Percentiles rank a stretch among this genome's conserved stretches.
Conservation (phyloP, 2,888 invertebrate genomes). For the Heliconius erato region DNA sequence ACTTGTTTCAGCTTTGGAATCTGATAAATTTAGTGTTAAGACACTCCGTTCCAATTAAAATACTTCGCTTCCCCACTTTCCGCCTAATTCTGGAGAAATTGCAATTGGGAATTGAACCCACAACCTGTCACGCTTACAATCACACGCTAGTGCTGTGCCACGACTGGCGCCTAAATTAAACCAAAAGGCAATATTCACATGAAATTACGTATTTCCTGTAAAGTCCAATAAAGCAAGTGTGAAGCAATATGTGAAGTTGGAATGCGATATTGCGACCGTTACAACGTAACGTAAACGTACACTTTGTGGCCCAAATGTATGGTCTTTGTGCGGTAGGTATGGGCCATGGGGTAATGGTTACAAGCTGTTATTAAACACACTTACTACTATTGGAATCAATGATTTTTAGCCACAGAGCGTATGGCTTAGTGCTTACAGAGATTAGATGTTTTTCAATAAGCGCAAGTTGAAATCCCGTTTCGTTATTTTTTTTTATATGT, state of each 20-base stretch:
- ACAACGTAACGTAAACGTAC: constrained; percentile 27
- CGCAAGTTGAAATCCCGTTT: not conserved
- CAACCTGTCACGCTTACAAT: not conserved
- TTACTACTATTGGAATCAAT: not conserved
- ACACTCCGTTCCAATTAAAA: too few relatives aligned
- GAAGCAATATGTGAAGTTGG: constrained; percentile 36
- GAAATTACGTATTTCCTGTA: constrained; percentile 15
- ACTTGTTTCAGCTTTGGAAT: not conserved
- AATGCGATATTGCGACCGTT: constrained; percentile 48
- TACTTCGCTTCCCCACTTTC: too few relatives aligned
- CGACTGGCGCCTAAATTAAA: not conserved
- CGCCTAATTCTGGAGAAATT: too few relatives aligned
- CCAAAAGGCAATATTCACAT: not conserved
- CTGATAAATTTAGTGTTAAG: too few relatives aligned
- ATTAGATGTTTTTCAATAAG: not conserved
- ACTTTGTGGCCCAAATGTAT: constrained; percentile 19
- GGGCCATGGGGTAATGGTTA: not conserved
- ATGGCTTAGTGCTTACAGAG: not conserved
- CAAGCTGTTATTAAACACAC: not conserved
- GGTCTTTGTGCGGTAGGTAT: constrained; percentile 4
- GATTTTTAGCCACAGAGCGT: not conserved
- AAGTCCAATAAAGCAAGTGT: constrained; percentile 25
- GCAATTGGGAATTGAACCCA: not conserved
- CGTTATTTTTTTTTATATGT: not conserved
- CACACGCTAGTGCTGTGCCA: too few relatives aligned